Base-by-base conservation (phyloP, 92 coral and sea anemone species). In the Epizoanthus illoricatus region DNA sequence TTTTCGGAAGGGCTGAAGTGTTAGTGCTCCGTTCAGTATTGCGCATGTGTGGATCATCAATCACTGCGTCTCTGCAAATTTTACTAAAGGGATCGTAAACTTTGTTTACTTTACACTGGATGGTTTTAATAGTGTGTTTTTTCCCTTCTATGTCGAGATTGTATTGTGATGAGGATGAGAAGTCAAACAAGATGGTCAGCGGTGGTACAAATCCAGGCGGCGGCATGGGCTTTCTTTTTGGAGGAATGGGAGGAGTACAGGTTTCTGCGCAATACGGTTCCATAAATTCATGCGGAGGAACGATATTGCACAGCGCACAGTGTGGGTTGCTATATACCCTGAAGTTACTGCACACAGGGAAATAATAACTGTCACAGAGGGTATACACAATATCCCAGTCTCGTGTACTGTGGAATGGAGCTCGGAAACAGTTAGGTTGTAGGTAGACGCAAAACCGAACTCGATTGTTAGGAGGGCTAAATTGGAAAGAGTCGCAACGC, bases 11-110 rank as follows among this genome's bases (percentile, higher is more conserved):
- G 19, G 20, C 15, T 18, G 68, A 56, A 36, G 10, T 57, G 33
- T 33, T 3, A 0, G 5, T 57, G 4, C 11, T 60, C 24, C 9
- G 28, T 74, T 12, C 41, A 15, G 41, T 56, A 5, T n/a, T 16
- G 4, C 3, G 3, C 3, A 16, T 33, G 1, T 5, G 49, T 28
- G 23, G 15, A 24, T 5, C 4, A 40, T 17, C 68, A 20, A 59
- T 5, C 19, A 28, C 8, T 39, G 69, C 67, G 0, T 59, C 55
- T 60, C 81, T 39, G 43, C 81, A 76, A 3, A 4, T 60, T 21
- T 76, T 76, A 10, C 69, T 60, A 36, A 76, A 76, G n/a, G 81
- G 81, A 58, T 76, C 81, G 41, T 76, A 76, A 10, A 76, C 69
- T 1, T 40, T 18, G 13, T 19, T 36, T 76, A 18, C 69, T n/a